A percentile compares a stretch with the other conserved stretches of the same genome.
Evolutionary conservation across 2,113 vertebrate genomes (phyloP).

Genomic region (Microcebus lehilahytsara): DNA sequence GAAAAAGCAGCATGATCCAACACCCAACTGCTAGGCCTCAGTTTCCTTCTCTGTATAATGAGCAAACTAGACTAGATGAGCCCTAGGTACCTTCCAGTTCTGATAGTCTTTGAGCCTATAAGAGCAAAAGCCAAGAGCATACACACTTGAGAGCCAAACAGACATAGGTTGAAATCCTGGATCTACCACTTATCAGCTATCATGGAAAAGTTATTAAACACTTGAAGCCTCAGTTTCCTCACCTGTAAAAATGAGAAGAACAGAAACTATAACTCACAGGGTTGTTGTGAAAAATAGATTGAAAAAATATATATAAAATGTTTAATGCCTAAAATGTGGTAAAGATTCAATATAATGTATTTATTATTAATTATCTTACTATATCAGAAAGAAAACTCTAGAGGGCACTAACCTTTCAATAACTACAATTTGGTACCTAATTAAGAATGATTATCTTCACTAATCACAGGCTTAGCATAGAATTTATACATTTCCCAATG

Average conservation of each 20-base stretch:
- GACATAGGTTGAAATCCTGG: background rate
- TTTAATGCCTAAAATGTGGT: background rate
- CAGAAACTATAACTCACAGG: background rate
- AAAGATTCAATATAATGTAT: background rate
- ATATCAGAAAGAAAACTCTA: conserved; percentile 47
- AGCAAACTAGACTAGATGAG: background rate
- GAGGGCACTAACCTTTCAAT: background rate
- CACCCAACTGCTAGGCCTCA: background rate
- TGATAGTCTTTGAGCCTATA: background rate
- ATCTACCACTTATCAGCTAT: background rate
- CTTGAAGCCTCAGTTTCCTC: background rate
- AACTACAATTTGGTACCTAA: background rate
- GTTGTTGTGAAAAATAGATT: background rate
- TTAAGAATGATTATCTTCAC: conserved; percentile 1
- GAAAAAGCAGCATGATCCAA: background rate
- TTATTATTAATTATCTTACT: conserved; percentile 29
- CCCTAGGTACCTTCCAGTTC: background rate
- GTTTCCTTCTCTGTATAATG: background rate
- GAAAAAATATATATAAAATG: background rate
- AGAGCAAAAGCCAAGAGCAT: background rate
- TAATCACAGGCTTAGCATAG: background rate
- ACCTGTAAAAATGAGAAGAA: conserved; percentile 14
- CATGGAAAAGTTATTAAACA: background rate
- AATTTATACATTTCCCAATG: background rate
- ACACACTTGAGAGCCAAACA: background rate